phyloP scores from a whole-genome alignment of 2,113 vertebrate genomes.

The Rhynchopsitta pachyrhyncha region DNA sequence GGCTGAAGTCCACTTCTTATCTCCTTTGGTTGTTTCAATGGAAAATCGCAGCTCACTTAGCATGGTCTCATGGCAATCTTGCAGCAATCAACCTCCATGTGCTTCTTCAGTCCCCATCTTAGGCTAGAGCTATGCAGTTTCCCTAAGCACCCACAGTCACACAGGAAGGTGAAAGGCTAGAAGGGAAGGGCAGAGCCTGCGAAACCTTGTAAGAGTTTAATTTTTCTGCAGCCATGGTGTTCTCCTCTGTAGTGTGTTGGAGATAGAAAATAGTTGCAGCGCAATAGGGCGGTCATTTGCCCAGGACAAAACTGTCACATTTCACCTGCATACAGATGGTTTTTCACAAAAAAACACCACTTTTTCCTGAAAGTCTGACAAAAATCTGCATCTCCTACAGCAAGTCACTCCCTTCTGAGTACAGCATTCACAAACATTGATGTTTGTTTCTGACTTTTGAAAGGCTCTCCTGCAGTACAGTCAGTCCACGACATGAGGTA shows the following conservation, averaged over 20 bases:
- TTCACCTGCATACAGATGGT: neutral
- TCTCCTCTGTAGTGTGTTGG: neutral
- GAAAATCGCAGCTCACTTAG: neutral
- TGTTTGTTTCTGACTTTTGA: neutral
- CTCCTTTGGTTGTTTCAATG: neutral
- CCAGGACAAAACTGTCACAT: neutral
- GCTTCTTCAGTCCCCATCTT: neutral
- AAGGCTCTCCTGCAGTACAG: neutral
- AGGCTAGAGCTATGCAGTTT: fast-evolving
- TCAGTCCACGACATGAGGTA: fast-evolving
- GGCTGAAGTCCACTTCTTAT: neutral
- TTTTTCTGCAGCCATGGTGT: neutral
- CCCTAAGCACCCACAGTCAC: fast-evolving
- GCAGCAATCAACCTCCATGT: fast-evolving
- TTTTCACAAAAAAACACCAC: fast-evolving
- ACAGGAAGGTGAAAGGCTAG: fast-evolving
- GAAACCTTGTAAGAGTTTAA: neutral
- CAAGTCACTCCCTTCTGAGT: neutral
- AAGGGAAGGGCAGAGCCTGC: neutral
- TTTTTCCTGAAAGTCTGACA: neutral
- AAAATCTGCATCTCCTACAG: neutral
- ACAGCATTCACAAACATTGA: neutral
- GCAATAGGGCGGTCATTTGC: neutral
- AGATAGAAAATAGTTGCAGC: neutral
- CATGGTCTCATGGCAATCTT: neutral